These are phyloP conservation scores for Heliconius aoede DNA, from an alignment of 2,888 invertebrate species.

Conservation along the genomic window DNA sequence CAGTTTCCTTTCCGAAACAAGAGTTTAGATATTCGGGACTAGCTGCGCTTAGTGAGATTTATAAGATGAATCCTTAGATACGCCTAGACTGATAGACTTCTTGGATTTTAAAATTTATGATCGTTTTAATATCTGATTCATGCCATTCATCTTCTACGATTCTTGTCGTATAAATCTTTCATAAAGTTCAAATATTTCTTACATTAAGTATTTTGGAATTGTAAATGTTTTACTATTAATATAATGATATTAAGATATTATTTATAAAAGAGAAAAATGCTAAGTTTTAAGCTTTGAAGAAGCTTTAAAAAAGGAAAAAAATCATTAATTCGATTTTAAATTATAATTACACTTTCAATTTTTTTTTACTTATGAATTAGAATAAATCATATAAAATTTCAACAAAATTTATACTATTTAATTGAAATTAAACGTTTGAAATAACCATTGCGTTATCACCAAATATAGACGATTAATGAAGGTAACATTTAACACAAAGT, in stretches of 20 bases:
- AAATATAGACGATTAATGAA: conserved; percentile 8
- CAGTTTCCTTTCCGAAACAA: conserved; percentile 44
- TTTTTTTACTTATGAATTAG: too few species aligned
- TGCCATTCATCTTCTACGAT: neutral
- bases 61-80: conserved; percentile 18
- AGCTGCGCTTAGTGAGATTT: conserved; percentile 32
- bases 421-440: too few species aligned
- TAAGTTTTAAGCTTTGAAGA: too few species aligned
- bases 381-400: too few species aligned
- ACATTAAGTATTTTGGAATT: neutral
- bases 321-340: too few species aligned
- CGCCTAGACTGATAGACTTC: conserved; percentile 39
- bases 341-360: too few species aligned
- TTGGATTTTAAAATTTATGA: conserved; percentile 32
- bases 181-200: neutral
- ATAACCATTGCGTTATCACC: neutral
- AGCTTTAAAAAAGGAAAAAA: too few species aligned
- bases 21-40: conserved; percentile 38
- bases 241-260: neutral
- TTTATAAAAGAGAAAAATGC: too few species aligned
- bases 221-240: neutral
- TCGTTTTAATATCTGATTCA: neutral
- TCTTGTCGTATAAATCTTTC: neutral
- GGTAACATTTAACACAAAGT: conserved; percentile 49
- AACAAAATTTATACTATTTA: too few species aligned